Base-by-base conservation (phyloP, 2,797 vertebrate genomes). In the Tamandua tetradactyla region DNA sequence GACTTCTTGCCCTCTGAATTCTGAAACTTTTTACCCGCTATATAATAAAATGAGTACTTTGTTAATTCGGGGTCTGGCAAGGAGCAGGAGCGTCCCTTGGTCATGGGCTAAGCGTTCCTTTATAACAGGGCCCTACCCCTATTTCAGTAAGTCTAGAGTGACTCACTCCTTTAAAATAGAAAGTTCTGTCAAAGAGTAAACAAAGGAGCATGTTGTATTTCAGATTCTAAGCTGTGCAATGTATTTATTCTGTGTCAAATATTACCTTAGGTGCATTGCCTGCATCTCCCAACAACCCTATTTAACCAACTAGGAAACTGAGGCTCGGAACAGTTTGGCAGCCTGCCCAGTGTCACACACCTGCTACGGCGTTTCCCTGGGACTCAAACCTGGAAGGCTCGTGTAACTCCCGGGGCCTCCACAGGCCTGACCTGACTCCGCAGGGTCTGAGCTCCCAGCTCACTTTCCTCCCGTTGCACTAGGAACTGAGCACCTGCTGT, bases 381-480 rank as follows among this genome's bases (percentile, higher is more conserved):
- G 15, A 40, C 14, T 78, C 62, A 40, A 30, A 62, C 20, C 40
- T 23, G 27, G 10, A n/a, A 62, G 25, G 10, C 13, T 17, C 22
- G 27, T 27, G 32, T 25, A 5, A 8, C 15, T 79, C 25, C 87
- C 37, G 66, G 72, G 22, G 13, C 2, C 3, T 30, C 9, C 13
- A 23, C 23, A 20, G 40, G 25, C 52, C 71, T 30, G 6, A 37
- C 18, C 18, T 1, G 3, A 35, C 72, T 69, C 23, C 23, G 40
- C 57, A 17, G 30, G 0, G 22, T 62, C 35, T 40, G 0, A 4
- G 15, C 57, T 87, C 35, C 0, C 7, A 35, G 55, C 14, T 18
- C 22, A 8, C 62, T 69, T 30, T 25, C 5, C 32, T 52, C 87
- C 27, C 2, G 6, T 3, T 8, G 13, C 40, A 75, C 40, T 52